These are phyloP conservation scores for Catocala sponsa DNA, from an alignment of 2,888 invertebrate species.

Conservation along the genomic window DNA sequence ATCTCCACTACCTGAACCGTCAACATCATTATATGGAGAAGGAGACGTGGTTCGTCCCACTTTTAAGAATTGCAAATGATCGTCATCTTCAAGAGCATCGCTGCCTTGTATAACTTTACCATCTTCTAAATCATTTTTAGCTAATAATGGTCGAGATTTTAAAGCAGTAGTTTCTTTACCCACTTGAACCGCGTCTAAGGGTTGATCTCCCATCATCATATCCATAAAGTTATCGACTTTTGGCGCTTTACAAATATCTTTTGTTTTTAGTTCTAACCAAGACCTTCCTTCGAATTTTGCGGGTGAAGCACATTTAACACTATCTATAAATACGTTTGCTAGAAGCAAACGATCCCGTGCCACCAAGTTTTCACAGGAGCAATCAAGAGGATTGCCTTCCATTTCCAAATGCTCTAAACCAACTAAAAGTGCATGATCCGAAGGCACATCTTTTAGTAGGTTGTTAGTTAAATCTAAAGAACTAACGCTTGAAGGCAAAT, in stretches of 20 bases:
- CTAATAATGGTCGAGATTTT: slow-evolving; percentile 75
- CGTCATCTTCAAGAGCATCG: slow-evolving; percentile 72
- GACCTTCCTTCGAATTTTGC: slow-evolving; percentile 81
- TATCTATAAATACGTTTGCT: slow-evolving; percentile 86
- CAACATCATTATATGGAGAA: slow-evolving; percentile 62
- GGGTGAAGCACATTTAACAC: slow-evolving; percentile 88
- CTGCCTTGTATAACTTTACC: slow-evolving; percentile 74
- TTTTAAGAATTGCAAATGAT: slow-evolving; percentile 75
- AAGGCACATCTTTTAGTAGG: slow-evolving; percentile 87
- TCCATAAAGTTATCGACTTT: slow-evolving; percentile 80
- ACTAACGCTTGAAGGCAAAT: slow-evolving; percentile 88
- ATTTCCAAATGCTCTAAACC: slow-evolving; percentile 90
- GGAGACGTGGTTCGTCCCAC: slow-evolving; percentile 63
- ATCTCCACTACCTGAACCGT: slow-evolving; percentile 78
- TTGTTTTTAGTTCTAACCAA: slow-evolving; percentile 88
- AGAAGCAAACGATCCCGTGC: slow-evolving; percentile 89
- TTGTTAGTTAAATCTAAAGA: slow-evolving; percentile 90
- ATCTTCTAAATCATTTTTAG: slow-evolving; percentile 75
- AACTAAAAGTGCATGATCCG: slow-evolving; percentile 86
- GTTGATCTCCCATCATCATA: slow-evolving; percentile 90
- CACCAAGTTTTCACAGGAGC: slow-evolving; percentile 90
- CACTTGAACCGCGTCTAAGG: slow-evolving; percentile 76
- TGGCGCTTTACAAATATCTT: slow-evolving; percentile 84
- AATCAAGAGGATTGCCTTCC: slow-evolving; percentile 90
- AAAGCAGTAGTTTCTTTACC: slow-evolving; percentile 75